These are phyloP conservation scores for Chrysodeixis includens DNA, from an alignment of 2,888 invertebrate genomes.

Conservation along the genomic window DNA sequence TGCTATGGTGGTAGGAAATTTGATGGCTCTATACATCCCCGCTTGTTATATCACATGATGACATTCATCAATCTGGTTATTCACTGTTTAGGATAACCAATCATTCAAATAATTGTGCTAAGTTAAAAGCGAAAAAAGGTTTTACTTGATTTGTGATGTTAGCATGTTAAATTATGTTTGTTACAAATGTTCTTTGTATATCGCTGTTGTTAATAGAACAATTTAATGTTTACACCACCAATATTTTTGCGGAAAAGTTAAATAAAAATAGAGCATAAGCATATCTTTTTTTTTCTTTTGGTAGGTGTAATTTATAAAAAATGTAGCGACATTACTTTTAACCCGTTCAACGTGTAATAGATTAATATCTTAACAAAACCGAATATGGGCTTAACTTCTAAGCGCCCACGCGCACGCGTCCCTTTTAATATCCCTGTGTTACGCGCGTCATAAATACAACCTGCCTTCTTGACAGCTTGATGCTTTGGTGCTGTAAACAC, in stretches of 20 bases:
- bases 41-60: constrained; percentile 35
- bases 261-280: no score
- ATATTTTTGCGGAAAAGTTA: no score
- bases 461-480: neutral
- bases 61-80: constrained; percentile 43
- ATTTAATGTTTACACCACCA: no score
- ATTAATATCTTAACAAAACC: constrained; percentile 3
- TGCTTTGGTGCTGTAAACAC: neutral
- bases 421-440: neutral
- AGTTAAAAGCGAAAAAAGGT: constrained; percentile 13
- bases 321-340: no score
- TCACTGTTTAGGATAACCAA: constrained; percentile 20
- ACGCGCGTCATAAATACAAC: constrained; percentile 13
- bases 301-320: no score
- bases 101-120: constrained; percentile 29
- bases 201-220: no score
- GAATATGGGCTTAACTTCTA: constrained; percentile 4
- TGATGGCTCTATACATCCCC: constrained; percentile 28
- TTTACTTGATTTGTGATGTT: neutral
- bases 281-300: no score
- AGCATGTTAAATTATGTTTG: no score
- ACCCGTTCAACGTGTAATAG: neutral
- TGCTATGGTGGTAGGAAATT: no score
- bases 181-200: no score
- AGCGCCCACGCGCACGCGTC: constrained; percentile 2